phyloP scores from a whole-genome alignment of 1,140 invertebrate species.

The Dinothrombium tinctorium region DNA sequence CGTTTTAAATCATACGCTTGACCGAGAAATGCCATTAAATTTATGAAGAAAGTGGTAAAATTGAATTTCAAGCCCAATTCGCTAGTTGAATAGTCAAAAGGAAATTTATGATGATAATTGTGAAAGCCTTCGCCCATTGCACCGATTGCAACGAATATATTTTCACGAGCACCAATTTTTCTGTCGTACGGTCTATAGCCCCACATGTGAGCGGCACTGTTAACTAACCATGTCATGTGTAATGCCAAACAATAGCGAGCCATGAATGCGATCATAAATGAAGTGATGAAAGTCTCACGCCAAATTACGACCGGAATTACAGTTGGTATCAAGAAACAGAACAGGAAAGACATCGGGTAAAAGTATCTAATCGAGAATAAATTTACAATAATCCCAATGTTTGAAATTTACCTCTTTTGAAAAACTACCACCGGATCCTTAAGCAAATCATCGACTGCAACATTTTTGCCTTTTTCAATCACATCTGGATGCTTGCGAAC shows the following conservation, averaged over 20 bases:
- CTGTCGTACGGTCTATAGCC: slow-evolving; percentile 69
- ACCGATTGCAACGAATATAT: slow-evolving; percentile 23
- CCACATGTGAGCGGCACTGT: slow-evolving; percentile 78
- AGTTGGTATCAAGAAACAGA: slow-evolving; percentile 64
- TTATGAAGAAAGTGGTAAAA: slow-evolving; percentile 32
- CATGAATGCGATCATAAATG: slow-evolving; percentile 52
- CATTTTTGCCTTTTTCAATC: slow-evolving; percentile 50
- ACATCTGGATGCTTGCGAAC: slow-evolving; percentile 47
- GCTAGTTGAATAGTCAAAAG: slow-evolving; percentile 72
- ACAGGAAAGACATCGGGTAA: slow-evolving; percentile 43
- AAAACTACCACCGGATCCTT: slow-evolving; percentile 57
- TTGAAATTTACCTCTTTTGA: slow-evolving; percentile 41
- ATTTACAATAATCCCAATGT: slow-evolving; percentile 54
- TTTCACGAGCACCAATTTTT: slow-evolving; percentile 28
- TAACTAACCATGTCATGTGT: slow-evolving; percentile 81
- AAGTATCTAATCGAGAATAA: slow-evolving; percentile 37
- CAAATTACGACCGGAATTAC: slow-evolving; percentile 52
- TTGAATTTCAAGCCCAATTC: slow-evolving; percentile 44
- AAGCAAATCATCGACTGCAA: slow-evolving; percentile 66
- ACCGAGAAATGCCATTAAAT: slow-evolving; percentile 31
- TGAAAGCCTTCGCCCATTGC: slow-evolving; percentile 38
- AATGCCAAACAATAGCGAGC: slow-evolving; percentile 61
- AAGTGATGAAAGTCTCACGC: slow-evolving; percentile 47
- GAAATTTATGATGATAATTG: slow-evolving; percentile 89
- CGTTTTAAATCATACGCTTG: slow-evolving; percentile 29